Base-by-base conservation (phyloP, 2,797 vertebrate species). In the Oceanodroma leucorhoa region DNA sequence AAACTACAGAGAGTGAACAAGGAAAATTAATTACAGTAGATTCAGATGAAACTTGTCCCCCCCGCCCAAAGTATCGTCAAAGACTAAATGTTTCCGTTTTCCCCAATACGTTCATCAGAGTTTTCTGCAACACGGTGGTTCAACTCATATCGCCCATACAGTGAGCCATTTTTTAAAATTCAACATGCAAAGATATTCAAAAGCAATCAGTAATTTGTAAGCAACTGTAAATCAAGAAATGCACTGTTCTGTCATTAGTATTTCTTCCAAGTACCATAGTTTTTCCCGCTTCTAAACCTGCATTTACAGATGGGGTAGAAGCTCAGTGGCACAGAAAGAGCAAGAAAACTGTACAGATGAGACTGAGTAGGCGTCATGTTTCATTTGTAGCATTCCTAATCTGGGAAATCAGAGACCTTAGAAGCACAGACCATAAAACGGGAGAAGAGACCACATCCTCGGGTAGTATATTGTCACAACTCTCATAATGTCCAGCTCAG, bases 151-250 rank as follows among this genome's bases (percentile, higher is more conserved):
- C 1, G 0, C 34, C 73, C 41, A 51, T 57, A 93, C 27, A 66
- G 75, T 54, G 48, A 92, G 45, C 16, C 0, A 0, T 40, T 58
- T 69, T 55, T 72, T 61, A 3, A 36, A 87, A 87, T 66, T 87
- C 82, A 91, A 66, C 71, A 70, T n/a, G 10, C 57, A 84, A 94
- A 96, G 46, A 76, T 55, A 93, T 78, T 89, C 34, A 90, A 76
- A 91, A 87, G 32, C 20, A 77, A 57, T 83, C 29, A 20, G 58
- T 38, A 83, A 94, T 80, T 79, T 29, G 16, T 64, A 90, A 90
- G 45, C 17, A 77, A 81, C 24, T 55, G 21, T 36, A 18, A 90
- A 92, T 83, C 67, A 83, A 80, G 55, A 83, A 94, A 69, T 26
- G 40, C 40, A n/a, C 53, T 62, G 27, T 83, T 92, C 81, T 70